phyloP scores from a whole-genome alignment of 2,888 invertebrate species.

The Tenthredo mesomela region DNA sequence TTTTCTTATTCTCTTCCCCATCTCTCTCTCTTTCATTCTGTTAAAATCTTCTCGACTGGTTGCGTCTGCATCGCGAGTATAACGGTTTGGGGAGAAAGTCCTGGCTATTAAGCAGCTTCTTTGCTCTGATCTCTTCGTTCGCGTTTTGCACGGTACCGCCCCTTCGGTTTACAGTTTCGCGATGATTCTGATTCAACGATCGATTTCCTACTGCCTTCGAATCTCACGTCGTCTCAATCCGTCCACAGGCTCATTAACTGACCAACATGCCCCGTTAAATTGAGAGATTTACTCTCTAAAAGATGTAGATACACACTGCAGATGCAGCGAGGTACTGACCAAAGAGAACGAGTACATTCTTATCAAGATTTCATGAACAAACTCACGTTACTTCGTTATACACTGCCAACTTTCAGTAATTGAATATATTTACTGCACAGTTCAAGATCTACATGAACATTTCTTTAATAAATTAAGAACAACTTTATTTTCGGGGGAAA shows the following conservation, averaged over 20 bases:
- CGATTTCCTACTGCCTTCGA: conserved; percentile 40
- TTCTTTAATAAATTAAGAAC: neutral
- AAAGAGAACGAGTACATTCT: neutral
- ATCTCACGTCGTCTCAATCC: neutral
- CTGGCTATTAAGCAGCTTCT: conserved; percentile 7
- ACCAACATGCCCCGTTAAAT: neutral
- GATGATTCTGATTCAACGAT: conserved; percentile 4
- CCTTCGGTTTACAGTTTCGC: conserved; percentile 38
- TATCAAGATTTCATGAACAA: conserved; percentile 13
- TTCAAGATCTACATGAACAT: neutral
- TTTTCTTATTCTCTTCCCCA: conserved; percentile 24
- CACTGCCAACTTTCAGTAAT: neutral
- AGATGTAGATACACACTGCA: neutral
- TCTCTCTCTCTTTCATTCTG: conserved; percentile 29
- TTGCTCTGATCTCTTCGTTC: conserved; percentile 37
- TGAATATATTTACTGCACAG: neutral
- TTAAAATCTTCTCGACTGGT: conserved; percentile 9
- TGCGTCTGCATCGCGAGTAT: neutral
- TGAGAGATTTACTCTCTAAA: conserved; percentile 7
- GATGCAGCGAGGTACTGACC: neutral
- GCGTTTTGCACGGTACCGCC: conserved; percentile 42
- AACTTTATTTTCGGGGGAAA: neutral
- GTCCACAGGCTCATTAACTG: conserved; percentile 1
- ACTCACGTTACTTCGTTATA: neutral
- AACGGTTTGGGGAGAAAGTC: conserved; percentile 50